Conservation (phyloP, 1,140 invertebrate species). For the Dysdera silvatica region DNA sequence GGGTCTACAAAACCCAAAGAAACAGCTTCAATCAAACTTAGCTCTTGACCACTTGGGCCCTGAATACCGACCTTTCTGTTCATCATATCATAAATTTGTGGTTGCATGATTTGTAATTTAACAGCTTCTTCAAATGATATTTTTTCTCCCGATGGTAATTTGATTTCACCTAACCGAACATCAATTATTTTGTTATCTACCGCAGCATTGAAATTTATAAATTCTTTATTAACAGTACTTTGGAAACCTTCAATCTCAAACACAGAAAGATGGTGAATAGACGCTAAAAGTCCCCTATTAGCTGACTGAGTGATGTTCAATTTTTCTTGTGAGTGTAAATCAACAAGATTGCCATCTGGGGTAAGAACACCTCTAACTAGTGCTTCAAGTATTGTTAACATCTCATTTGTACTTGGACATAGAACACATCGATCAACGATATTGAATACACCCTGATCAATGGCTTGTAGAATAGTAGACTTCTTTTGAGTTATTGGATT, state of each 20-base stretch:
- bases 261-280: constrained; percentile 74
- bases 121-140: constrained; percentile 57
- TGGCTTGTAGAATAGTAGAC: constrained; percentile 71
- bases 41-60: constrained; percentile 57
- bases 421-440: constrained; percentile 73
- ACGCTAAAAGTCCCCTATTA: constrained; percentile 75
- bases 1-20: constrained; percentile 72
- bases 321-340: constrained; percentile 60
- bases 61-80: constrained; percentile 69
- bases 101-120: constrained; percentile 48
- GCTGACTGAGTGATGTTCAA: constrained; percentile 69
- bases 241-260: constrained; percentile 88
- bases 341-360: constrained; percentile 60
- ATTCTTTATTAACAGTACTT: constrained; percentile 69
- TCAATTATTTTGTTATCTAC: constrained; percentile 68
- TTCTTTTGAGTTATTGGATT: constrained; percentile 67
- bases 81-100: constrained; percentile 75
- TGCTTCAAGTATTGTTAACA: constrained; percentile 75
- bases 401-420: constrained; percentile 61
- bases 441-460: constrained; percentile 76
- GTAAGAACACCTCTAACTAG: constrained; percentile 67
- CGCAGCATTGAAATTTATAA: constrained; percentile 78
- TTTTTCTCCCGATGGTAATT: constrained; percentile 63
- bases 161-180: constrained; percentile 61
- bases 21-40: constrained; percentile 76